These are phyloP conservation scores for Polymixis flavicincta DNA, from an alignment of 2,888 invertebrate species.

Conservation along the genomic window DNA sequence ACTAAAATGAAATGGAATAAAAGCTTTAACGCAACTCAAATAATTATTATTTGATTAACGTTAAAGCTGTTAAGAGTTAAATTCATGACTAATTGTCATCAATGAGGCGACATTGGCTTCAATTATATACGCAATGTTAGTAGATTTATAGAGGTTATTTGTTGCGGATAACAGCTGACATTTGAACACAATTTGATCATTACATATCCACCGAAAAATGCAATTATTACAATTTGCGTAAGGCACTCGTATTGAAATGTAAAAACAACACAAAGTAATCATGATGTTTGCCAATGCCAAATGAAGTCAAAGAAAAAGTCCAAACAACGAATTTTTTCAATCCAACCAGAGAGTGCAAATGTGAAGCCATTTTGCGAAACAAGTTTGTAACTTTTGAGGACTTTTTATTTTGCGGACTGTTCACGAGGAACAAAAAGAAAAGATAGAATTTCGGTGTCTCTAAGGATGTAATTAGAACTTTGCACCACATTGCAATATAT, in stretches of 20 bases:
- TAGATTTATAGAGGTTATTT: background rate
- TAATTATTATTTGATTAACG: constrained; percentile 60
- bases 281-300: constrained; percentile 28
- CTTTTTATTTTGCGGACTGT: constrained; percentile 46
- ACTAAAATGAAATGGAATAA: no score
- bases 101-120: background rate
- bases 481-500: background rate
- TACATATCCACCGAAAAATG: background rate
- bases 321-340: constrained; percentile 46
- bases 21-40: no score
- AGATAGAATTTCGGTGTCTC: constrained; percentile 13
- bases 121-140: background rate
- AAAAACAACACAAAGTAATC: constrained; percentile 35
- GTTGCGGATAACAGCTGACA: background rate
- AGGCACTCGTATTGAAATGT: constrained; percentile 7
- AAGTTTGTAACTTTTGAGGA: constrained; percentile 51
- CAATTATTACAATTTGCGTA: background rate
- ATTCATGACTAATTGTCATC: constrained; percentile 22
- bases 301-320: constrained; percentile 40
- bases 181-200: background rate
- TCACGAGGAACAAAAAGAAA: constrained; percentile 28
- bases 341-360: constrained; percentile 52
- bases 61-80: constrained; percentile 49
- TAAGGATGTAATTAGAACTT: constrained; percentile 22
- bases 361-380: constrained; percentile 54